Base-by-base conservation (phyloP, 2,888 invertebrate species). In the Phyto melanocephala region DNA sequence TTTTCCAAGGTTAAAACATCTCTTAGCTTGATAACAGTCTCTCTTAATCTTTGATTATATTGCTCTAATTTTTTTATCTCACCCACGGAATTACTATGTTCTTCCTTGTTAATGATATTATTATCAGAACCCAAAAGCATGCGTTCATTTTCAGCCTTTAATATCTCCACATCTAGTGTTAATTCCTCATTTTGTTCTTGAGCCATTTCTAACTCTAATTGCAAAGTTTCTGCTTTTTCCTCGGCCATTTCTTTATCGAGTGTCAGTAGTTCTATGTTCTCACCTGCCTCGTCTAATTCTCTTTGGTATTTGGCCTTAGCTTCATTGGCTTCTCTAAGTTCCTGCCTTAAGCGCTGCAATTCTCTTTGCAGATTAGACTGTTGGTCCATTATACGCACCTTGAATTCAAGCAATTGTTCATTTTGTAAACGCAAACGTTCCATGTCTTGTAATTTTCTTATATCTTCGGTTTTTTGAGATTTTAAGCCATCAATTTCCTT, bases 161-260 rank as follows among this genome's bases (percentile, higher is more conserved):
- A 89, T 81, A 97, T 95, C 88, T 96, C 96, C 78, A 96, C 92
- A 90, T 99, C 99, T 22, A 98, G 91, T 0, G 95, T 95, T 11
- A 98, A 93, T 88, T 98, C 98, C 88, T 99, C 98, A 75, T 98
- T 92, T 89, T 95, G 95, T 90, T 99, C 98, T 86, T 95, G 95
- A 65, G 96, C 93, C 84, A 95, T 94, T 75, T 98, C 98, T 85
- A 98, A 88, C 90, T 99, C 99, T 85, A 96, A 91, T 90, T 97
- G 96, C 40, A 96, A 89, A 0, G 95, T 94, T 90, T 96, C 96
- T 0, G 95, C 93, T 89, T 96, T 95, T 88, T 99, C 99, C 90
- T 99, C 99, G 0, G 99, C 99, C 98, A 99, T 99, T 92, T 99
- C 99, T 91, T 98, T 99, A 90, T 99, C 99, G 0, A 99, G 92